Percentiles rank a stretch among this genome's conserved stretches.
Conservation (phyloP, 1,140 invertebrate genomes). For the Dreissena rostriformis region DNA sequence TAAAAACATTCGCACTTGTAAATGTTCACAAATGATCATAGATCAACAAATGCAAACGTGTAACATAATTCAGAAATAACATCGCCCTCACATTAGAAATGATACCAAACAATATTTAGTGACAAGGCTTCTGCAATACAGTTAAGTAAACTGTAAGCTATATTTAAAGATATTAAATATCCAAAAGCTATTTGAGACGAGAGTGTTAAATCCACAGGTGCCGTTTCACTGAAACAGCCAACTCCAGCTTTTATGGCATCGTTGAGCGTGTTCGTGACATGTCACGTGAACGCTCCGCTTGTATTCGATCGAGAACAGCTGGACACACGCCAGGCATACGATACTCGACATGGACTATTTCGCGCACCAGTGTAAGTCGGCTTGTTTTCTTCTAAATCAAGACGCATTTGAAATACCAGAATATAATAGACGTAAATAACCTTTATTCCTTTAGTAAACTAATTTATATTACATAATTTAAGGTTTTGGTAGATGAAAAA, state of each 20-base stretch:
- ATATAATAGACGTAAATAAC: not conserved
- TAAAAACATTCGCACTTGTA: too few species aligned
- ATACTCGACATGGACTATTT: not conserved
- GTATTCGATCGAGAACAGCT: not conserved
- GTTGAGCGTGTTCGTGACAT: not conserved
- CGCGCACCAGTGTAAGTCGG: not conserved
- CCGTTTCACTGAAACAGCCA: too few species aligned
- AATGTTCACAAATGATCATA: too few species aligned
- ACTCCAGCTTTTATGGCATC: not conserved
- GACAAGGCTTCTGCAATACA: too few species aligned
- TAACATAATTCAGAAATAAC: too few species aligned
- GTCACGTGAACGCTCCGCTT: not conserved
- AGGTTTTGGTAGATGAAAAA: not conserved
- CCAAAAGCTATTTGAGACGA: too few species aligned
- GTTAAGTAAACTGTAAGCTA: too few species aligned
- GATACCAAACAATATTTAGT: too few species aligned
- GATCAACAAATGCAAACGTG: too few species aligned
- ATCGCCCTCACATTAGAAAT: too few species aligned
- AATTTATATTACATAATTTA: not conserved
- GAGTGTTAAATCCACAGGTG: too few species aligned
- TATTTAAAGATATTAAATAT: too few species aligned
- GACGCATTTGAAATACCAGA: not conserved
- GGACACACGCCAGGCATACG: not conserved
- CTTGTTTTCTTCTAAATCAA: not conserved
- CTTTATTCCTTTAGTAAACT: not conserved